Conservation (phyloP, 2,888 invertebrate genomes). For the Parnassius glacialis region DNA sequence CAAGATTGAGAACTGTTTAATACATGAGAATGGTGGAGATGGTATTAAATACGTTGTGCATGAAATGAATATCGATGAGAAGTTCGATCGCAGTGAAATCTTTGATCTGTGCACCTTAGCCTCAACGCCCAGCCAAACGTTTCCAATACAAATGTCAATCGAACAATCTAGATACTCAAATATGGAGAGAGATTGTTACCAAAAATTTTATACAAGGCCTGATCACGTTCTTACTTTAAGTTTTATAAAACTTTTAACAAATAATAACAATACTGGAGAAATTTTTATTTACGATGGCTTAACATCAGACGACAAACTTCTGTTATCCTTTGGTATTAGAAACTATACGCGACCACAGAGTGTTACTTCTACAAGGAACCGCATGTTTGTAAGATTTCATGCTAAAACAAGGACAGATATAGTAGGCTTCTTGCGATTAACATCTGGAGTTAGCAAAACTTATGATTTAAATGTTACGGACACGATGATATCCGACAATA, state of each 20-base stretch:
- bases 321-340: constrained; percentile 86
- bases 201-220: constrained; percentile 88
- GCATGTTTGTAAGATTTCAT: constrained; percentile 89
- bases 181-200: constrained; percentile 86
- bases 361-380: constrained; percentile 89
- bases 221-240: constrained; percentile 93
- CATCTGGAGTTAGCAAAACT: constrained; percentile 87
- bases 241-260: constrained; percentile 90
- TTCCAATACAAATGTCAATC: constrained; percentile 90
- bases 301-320: constrained; percentile 84
- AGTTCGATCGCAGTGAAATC: constrained; percentile 87
- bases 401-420: constrained; percentile 87
- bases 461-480: constrained; percentile 94
- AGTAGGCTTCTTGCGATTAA: constrained; percentile 88
- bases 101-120: constrained; percentile 93
- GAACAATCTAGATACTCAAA: constrained; percentile 89
- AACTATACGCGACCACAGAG: constrained; percentile 95
- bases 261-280: constrained; percentile 86
- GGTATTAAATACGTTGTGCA: constrained; percentile 93
- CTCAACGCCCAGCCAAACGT: constrained; percentile 91
- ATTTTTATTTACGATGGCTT: constrained; percentile 91
- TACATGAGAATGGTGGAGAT: constrained; percentile 93
- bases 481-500: constrained; percentile 92
- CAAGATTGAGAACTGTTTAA: constrained; percentile 87
- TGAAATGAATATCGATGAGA: constrained; percentile 88